Conservation (phyloP, 1,140 invertebrate genomes). For the Drosophila guanche region DNA sequence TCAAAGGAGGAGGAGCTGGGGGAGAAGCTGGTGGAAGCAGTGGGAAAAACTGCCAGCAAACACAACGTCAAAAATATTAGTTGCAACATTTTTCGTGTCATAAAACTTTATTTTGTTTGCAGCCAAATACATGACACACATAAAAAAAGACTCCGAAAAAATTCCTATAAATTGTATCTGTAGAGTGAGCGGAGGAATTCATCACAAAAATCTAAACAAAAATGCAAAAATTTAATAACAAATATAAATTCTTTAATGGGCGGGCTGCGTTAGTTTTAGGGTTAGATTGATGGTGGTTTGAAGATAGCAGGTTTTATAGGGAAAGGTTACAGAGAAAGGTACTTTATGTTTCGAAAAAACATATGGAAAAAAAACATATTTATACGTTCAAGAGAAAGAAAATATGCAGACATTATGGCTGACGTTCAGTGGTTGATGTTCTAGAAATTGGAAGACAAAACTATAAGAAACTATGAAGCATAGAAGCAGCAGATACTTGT, state of each 20-base stretch:
- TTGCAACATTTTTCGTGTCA: conserved; percentile 79
- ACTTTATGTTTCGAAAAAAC: too few relatives aligned
- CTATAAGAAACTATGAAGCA: too few relatives aligned
- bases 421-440: too few relatives aligned
- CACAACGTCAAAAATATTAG: conserved; percentile 73
- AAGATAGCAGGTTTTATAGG: too few relatives aligned
- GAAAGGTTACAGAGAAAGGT: too few relatives aligned
- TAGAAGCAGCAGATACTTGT: too few relatives aligned
- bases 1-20: not conserved
- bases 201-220: conserved; percentile 14
- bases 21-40: not conserved
- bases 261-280: not conserved
- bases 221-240: conserved; percentile 47
- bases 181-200: conserved; percentile 18
- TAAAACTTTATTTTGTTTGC: conserved; percentile 67
- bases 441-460: too few relatives aligned
- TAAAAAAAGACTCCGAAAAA: conserved; percentile 11
- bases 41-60: conserved; percentile 20
- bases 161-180: conserved; percentile 37
- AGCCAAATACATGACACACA: conserved; percentile 19
- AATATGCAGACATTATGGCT: too few relatives aligned
- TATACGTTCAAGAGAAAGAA: too few relatives aligned
- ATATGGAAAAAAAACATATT: too few relatives aligned
- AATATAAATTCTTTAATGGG: conserved; percentile 35
- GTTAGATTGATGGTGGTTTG: not conserved